Conservation (phyloP, 2,888 invertebrate genomes). For the Chydorus sphaericus region DNA sequence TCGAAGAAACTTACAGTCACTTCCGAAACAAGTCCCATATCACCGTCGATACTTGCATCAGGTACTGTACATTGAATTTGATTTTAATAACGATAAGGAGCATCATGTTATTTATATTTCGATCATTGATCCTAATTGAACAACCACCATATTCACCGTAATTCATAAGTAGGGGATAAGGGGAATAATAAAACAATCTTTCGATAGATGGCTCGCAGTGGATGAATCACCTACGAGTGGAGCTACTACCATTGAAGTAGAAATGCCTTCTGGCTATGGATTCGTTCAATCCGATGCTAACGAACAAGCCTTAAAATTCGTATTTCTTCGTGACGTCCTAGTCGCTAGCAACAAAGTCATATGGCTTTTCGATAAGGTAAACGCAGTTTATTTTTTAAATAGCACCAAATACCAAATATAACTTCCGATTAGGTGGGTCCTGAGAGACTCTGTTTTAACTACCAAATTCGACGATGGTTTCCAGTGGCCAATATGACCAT, state of each 20-base stretch:
- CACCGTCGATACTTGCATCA: conserved; percentile 27
- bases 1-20: conserved; percentile 28
- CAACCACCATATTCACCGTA: too few species aligned
- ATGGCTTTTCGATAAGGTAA: conserved; percentile 36
- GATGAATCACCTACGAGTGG: conserved; percentile 28
- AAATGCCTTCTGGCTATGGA: conserved; percentile 34
- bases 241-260: conserved; percentile 31
- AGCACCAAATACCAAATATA: conserved; percentile 1
- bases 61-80: background rate
- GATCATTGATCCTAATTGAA: too few species aligned
- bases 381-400: background rate
- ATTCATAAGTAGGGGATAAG: too few species aligned
- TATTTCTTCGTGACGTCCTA: conserved; percentile 26
- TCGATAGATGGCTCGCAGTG: conserved; percentile 29
- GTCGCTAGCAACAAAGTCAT: conserved; percentile 27
- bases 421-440: conserved; percentile 25
- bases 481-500: conserved; percentile 40
- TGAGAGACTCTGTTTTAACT: conserved; percentile 36
- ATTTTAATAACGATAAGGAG: background rate
- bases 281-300: conserved; percentile 33
- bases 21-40: conserved; percentile 29
- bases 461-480: conserved; percentile 37
- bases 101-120: background rate
- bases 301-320: conserved; percentile 23
- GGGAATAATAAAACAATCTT: too few species aligned